Percentiles rank a stretch among this genome's conserved stretches.
Conservation (phyloP, 2,888 invertebrate genomes). For the Blera fallax region DNA sequence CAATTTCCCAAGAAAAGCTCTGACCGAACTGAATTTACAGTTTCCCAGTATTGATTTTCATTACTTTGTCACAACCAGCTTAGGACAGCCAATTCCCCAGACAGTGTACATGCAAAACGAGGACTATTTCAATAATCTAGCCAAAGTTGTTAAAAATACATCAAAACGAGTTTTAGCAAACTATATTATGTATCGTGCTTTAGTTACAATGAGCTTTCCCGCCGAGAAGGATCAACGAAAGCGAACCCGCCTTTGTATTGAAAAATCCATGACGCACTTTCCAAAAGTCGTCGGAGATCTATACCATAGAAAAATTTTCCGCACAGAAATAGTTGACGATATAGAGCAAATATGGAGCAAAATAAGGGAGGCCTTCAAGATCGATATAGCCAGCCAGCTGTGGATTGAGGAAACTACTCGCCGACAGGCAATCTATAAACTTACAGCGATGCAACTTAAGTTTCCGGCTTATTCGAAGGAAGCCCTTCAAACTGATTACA, state of each 20-base stretch:
- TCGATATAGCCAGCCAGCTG: constrained; percentile 28
- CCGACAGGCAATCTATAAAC: constrained; percentile 74
- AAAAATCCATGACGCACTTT: constrained; percentile 75
- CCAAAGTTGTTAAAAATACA: constrained; percentile 74
- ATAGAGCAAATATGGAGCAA: constrained; percentile 77
- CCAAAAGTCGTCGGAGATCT: constrained; percentile 79
- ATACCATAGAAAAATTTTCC: constrained; percentile 74
- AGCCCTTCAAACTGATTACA: constrained; percentile 66
- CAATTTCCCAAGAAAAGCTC: constrained; percentile 60
- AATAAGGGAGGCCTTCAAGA: constrained; percentile 76
- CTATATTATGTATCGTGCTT: constrained; percentile 77
- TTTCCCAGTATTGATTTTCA: constrained; percentile 76
- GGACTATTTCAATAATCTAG: constrained; percentile 76
- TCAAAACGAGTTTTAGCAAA: constrained; percentile 76
- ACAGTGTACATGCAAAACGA: constrained; percentile 75
- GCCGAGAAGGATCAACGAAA: constrained; percentile 48
- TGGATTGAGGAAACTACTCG: constrained; percentile 78
- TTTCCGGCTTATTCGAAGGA: constrained; percentile 75
- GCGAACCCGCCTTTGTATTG: constrained; percentile 74
- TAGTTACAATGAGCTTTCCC: constrained; percentile 75
- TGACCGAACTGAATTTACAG: constrained; percentile 73
- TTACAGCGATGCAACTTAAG: constrained; percentile 73
- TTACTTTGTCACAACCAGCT: constrained; percentile 74
- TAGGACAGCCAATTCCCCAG: constrained; percentile 74
- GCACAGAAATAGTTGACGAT: constrained; percentile 74